Evolutionary conservation across 2,888 invertebrate species (phyloP).

Genomic region (Brachycybe producta): DNA sequence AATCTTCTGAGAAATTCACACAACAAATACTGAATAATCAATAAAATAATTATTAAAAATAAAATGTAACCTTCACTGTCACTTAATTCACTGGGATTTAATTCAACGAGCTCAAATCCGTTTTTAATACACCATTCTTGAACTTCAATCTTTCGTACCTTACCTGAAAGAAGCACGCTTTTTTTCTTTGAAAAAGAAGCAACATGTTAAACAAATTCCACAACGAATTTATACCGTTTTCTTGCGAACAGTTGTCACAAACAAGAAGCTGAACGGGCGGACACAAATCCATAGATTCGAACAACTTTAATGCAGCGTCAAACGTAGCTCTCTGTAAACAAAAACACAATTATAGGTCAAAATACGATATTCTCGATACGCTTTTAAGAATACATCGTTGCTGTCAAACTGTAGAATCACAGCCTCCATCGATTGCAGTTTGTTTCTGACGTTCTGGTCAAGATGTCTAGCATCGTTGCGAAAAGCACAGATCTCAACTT

Average conservation of each 20-base stretch:
- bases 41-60: no score
- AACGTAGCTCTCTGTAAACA: no score
- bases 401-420: slow-evolving; percentile 50
- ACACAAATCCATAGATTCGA: no score
- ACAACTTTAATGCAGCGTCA: no score
- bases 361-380: no score
- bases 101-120: slow-evolving; percentile 55
- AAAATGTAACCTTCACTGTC: not conserved
- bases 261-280: slow-evolving; percentile 47
- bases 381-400: slow-evolving; percentile 35
- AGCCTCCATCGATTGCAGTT: slow-evolving; percentile 41
- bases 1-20: slow-evolving; percentile 36
- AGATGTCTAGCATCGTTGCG: slow-evolving; percentile 39
- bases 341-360: no score
- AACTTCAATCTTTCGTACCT: slow-evolving; percentile 30
- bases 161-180: not conserved
- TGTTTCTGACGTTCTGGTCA: slow-evolving; percentile 29
- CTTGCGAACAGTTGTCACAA: slow-evolving; percentile 40
- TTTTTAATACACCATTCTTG: slow-evolving; percentile 52
- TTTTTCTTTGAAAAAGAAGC: not conserved
- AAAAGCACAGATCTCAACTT: slow-evolving; percentile 44
- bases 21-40: no score
- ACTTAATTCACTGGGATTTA: slow-evolving; percentile 36
- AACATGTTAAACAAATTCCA: not conserved
- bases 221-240: slow-evolving; percentile 26